Percentiles rank a stretch among this genome's conserved stretches.
phyloP scores from a whole-genome alignment of 1,140 invertebrate species.

The Tetramorium simillimum region DNA sequence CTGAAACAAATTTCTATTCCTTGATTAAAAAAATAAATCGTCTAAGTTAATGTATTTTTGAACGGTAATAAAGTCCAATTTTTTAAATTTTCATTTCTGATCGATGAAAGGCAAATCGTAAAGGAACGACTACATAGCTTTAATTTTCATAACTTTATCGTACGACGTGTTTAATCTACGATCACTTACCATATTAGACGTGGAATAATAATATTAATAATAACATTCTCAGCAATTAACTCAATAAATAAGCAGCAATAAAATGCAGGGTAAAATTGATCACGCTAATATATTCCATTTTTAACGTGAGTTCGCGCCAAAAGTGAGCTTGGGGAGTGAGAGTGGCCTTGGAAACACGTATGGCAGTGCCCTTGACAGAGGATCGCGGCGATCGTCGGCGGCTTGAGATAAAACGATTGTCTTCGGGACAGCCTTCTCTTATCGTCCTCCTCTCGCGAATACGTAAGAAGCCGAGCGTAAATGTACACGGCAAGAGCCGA shows the following conservation, averaged over 20 bases:
- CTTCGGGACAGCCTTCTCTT: background rate
- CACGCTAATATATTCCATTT: background rate
- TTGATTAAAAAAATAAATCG: background rate
- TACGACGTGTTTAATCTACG: background rate
- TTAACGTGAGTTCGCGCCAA: background rate
- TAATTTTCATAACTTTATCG: background rate
- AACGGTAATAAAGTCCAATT: background rate
- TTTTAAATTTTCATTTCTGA: background rate
- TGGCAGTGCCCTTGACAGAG: constrained; percentile 7
- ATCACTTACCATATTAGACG: background rate
- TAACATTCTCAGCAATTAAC: background rate
- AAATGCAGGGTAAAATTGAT: background rate
- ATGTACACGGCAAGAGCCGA: background rate
- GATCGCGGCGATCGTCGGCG: background rate
- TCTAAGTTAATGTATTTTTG: background rate
- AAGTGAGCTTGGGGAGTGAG: background rate
- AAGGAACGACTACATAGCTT: background rate
- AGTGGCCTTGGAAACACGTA: constrained; percentile 14
- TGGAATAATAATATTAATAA: background rate
- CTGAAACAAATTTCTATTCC: background rate
- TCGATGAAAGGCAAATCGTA: background rate
- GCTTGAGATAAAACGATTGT: constrained; percentile 27
- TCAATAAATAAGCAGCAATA: background rate
- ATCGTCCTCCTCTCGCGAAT: background rate
- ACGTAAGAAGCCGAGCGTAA: background rate